A percentile compares a stretch with the other conserved stretches of the same genome.
Evolutionary conservation across 2,113 vertebrate genomes (phyloP).

Genomic region (Tragelaphus buxtoni): DNA sequence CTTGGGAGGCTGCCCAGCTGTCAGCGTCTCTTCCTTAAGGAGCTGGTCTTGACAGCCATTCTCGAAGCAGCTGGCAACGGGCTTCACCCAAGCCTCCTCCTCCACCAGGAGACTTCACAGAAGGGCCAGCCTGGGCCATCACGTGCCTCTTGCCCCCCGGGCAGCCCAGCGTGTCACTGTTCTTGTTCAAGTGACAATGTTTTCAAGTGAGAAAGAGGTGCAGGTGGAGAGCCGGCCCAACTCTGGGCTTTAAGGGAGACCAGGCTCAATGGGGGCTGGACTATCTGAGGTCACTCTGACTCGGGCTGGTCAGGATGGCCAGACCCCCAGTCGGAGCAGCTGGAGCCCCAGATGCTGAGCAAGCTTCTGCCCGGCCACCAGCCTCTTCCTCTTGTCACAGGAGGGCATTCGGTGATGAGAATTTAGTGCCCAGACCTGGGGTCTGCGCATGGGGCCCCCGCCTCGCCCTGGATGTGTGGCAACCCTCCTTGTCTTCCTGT

Average conservation of each 20-base stretch:
- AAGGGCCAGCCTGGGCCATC: not conserved
- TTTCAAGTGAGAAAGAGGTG: not conserved
- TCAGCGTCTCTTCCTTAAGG: not conserved
- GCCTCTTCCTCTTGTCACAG: accelerated
- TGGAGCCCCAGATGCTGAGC: no score
- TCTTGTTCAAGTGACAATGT: not conserved
- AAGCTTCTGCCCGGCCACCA: not conserved
- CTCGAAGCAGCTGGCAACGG: not conserved
- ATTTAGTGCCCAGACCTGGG: accelerated
- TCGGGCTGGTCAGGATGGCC: accelerated
- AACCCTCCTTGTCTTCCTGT: not conserved
- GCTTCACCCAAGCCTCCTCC: not conserved
- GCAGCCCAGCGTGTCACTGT: not conserved
- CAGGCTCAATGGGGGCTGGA: accelerated
- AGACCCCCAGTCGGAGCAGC: accelerated
- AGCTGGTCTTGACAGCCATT: not conserved
- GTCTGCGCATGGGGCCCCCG: not conserved
- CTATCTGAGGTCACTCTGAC: accelerated
- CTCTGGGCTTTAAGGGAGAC: not conserved
- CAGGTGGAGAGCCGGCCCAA: not conserved
- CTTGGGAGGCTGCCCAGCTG: not conserved
- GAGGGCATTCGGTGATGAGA: accelerated
- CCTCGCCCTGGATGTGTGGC: not conserved
- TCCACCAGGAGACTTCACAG: accelerated
- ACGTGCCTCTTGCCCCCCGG: accelerated